phyloP scores from a whole-genome alignment of 2,888 invertebrate genomes.

The Nomada fabriciana region DNA sequence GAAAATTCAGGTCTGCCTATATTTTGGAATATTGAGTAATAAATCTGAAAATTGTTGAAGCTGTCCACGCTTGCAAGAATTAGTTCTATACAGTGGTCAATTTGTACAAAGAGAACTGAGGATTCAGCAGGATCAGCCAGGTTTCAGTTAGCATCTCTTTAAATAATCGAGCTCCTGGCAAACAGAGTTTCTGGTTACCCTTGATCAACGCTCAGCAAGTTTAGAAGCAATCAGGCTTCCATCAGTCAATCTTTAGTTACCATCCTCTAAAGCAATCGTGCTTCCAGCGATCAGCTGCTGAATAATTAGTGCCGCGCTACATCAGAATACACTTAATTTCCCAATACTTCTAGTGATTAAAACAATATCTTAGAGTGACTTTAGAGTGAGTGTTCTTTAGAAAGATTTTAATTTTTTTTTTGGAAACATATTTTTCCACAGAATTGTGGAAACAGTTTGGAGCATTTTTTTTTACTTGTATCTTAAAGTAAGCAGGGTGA shows the following conservation, averaged over 20 bases:
- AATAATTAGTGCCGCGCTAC: neutral
- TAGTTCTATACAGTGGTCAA: neutral
- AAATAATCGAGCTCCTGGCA: constrained; percentile 3
- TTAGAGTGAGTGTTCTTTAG: neutral
- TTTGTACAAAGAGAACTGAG: neutral
- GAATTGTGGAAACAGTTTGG: neutral
- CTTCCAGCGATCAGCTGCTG: neutral
- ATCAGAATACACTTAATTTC: neutral
- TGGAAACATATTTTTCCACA: neutral
- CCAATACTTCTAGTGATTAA: too few relatives aligned
- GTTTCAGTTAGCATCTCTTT: neutral
- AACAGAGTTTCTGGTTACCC: constrained; percentile 4
- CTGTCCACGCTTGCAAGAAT: neutral
- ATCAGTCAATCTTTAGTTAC: constrained; percentile 18
- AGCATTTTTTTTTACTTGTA: neutral
- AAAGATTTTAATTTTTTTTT: neutral
- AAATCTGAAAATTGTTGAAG: neutral
- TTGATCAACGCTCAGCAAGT: constrained; percentile 26
- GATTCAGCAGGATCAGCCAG: neutral
- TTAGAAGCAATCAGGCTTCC: constrained; percentile 28
- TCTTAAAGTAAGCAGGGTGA: neutral
- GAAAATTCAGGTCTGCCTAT: too few relatives aligned
- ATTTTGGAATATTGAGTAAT: too few relatives aligned
- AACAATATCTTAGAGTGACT: too few relatives aligned
- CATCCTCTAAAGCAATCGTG: constrained; percentile 2